phyloP scores from a whole-genome alignment of 2,113 vertebrate species.

The Psittacula cyanocephala region DNA sequence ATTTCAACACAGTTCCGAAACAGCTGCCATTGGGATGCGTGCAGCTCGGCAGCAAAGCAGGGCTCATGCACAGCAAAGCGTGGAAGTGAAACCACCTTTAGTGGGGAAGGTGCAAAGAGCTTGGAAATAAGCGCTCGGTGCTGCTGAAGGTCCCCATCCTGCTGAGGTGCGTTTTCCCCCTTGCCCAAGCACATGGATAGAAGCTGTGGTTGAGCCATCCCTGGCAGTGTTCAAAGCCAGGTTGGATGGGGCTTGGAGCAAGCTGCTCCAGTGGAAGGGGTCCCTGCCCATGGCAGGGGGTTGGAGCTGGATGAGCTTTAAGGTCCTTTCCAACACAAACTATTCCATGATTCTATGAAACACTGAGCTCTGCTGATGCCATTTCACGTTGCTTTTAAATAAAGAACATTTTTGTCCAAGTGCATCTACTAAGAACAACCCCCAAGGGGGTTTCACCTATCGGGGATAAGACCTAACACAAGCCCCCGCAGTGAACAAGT shows the following conservation, averaged over 20 bases:
- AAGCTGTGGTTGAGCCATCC: background rate
- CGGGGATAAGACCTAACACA: background rate
- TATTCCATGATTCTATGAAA: background rate
- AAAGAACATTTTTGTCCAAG: fast-evolving
- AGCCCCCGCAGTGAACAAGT: background rate
- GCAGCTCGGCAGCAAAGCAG: background rate
- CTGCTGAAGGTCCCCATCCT: background rate
- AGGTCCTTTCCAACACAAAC: background rate
- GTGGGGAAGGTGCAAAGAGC: background rate
- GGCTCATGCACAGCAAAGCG: fast-evolving
- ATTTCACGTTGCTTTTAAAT: fast-evolving
- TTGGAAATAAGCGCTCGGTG: background rate
- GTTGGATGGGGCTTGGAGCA: background rate
- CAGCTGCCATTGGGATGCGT: background rate
- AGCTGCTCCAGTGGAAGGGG: background rate
- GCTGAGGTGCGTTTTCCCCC: background rate
- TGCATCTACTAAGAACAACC: background rate
- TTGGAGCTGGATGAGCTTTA: background rate
- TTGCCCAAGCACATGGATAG: fast-evolving
- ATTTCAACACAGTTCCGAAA: slow-evolving; percentile 49
- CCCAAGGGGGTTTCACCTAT: fast-evolving
- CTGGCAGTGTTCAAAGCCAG: background rate
- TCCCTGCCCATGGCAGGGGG: background rate
- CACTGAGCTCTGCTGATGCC: background rate
- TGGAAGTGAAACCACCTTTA: background rate